Evolutionary conservation across 1,140 invertebrate genomes (phyloP).

Genomic region (Drosophila arawakana): DNA sequence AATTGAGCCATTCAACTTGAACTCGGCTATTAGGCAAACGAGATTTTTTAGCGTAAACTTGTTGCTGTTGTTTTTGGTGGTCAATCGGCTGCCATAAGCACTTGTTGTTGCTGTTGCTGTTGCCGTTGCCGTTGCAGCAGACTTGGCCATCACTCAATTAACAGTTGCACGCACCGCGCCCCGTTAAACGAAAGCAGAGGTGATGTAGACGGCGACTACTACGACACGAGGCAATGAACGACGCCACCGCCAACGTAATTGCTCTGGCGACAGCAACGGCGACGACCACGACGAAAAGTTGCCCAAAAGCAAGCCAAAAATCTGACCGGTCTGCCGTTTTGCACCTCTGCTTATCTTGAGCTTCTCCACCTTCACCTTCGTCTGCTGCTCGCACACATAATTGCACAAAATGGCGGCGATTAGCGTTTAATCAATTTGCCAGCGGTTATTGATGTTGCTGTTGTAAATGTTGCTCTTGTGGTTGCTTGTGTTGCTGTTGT

Average conservation of each 20-base stretch:
- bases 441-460: slow-evolving; percentile 30
- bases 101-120: slow-evolving; percentile 7
- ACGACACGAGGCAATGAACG: slow-evolving; percentile 70
- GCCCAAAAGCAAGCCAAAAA: slow-evolving; percentile 41
- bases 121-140: slow-evolving; percentile 24
- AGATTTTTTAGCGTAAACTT: slow-evolving; percentile 61
- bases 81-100: slow-evolving; percentile 19
- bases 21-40: slow-evolving; percentile 81
- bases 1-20: slow-evolving; percentile 80
- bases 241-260: slow-evolving; percentile 62
- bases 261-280: slow-evolving; percentile 23
- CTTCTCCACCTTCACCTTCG: background rate
- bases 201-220: background rate
- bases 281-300: slow-evolving; percentile 39
- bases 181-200: slow-evolving; percentile 18
- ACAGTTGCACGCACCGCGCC: slow-evolving; percentile 60
- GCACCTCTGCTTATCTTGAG: background rate
- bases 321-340: slow-evolving; percentile 22
- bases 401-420: slow-evolving; percentile 76
- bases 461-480: slow-evolving; percentile 16
- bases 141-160: slow-evolving; percentile 60
- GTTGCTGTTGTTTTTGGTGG: slow-evolving; percentile 5
- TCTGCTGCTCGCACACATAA: slow-evolving; percentile 32
- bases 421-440: slow-evolving; percentile 77
- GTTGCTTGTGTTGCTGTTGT: slow-evolving; percentile 32